Base-by-base conservation (phyloP, 1,140 invertebrate genomes). In the Caenorhabditis inopinata region DNA sequence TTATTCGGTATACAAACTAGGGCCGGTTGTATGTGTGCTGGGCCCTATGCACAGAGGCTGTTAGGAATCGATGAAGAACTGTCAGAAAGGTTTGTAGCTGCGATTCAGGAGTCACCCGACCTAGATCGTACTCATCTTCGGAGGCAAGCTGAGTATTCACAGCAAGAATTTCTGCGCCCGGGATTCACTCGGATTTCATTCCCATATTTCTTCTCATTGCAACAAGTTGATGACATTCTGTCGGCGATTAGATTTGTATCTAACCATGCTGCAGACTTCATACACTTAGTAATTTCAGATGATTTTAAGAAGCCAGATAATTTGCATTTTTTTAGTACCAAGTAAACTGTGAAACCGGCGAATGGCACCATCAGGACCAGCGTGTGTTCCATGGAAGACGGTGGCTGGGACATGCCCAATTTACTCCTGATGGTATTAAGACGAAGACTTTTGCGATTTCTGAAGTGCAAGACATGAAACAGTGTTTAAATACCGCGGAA, bases 281-380 rank as follows among this genome's bases (percentile, higher is more conserved):
- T 97, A 49, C 94, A 94, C 0, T 93, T 95, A 85, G 96, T 96
- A 86, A n/a, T n/a, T n/a, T n/a, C n/a, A n/a, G n/a, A n/a, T n/a
- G n/a, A n/a, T n/a, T n/a, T n/a, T n/a, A n/a, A n/a, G n/a, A n/a
- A n/a, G n/a, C n/a, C n/a, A n/a, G n/a, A n/a, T n/a, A n/a, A n/a
- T n/a, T n/a, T n/a, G n/a, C n/a, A n/a, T n/a, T n/a, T n/a, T n/a
- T n/a, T n/a, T n/a, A 82, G 81, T 82, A 82, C 23, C 81, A 82
- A 80, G 23, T 82, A 16, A 94, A 95, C 88, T 91, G 93, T 4
- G 93, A 95, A 88, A 96, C 94, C 9, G 94, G 93, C 0, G 94
- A 95, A 90, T 96, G 94, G 94, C 91, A 93, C 79, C 94, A 96
- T 88, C 92, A 93, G 85, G 92, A 93, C 0, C 93, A 94, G 86